Base-by-base conservation (phyloP, 2,113 vertebrate species). In the Zapus hudsonius region DNA sequence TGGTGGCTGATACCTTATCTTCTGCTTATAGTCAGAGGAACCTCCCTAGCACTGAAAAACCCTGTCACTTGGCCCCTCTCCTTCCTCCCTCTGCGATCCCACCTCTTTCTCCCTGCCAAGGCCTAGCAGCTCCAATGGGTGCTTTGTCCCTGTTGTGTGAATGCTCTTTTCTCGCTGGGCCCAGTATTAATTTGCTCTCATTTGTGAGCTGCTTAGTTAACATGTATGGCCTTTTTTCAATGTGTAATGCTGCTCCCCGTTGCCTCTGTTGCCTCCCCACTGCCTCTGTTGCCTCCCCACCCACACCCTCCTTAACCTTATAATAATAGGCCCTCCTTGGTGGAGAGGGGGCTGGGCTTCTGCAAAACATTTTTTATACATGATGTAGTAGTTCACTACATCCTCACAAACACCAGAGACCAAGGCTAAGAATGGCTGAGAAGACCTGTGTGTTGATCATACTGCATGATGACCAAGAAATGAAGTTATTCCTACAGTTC, bases 111-210 rank as follows among this genome's bases (percentile, higher is more conserved):
- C 83, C 64, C 86, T 90, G 70, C 63, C 80, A 92, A 86, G 70
- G 84, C 76, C 61, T 76, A 70, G 66, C 89, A 92, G 44, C 92
- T 92, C 86, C 94, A 96, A 81, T 93, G 93, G 94, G 95, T 92
- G 91, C 80, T 89, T 84, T 91, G 83, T 91, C 16, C 94, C 96
- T 94, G 95, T 6, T 9, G 91, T 83, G 94, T 2, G 36, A 97
- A 97, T 91, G 96, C 96, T 97, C 96, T 96, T 94, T 97, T 96
- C 96, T 96, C 23, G 0, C 92, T 76, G 86, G 95, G 66, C 83
- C 89, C 59, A 9, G 72, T 95, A 92, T 94, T 96, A 96, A 96
- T 95, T 96, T 94, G 89, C 92, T 94, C 76, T 88, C 84, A 81
- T 94, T 94, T 96, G 75, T 73, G 89, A 87, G 63, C 92, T 78